Evolutionary conservation across 2,888 invertebrate species (phyloP), one percentile per base, ranked within the genome.

Genomic region (Synergus laeviventris): DNA sequence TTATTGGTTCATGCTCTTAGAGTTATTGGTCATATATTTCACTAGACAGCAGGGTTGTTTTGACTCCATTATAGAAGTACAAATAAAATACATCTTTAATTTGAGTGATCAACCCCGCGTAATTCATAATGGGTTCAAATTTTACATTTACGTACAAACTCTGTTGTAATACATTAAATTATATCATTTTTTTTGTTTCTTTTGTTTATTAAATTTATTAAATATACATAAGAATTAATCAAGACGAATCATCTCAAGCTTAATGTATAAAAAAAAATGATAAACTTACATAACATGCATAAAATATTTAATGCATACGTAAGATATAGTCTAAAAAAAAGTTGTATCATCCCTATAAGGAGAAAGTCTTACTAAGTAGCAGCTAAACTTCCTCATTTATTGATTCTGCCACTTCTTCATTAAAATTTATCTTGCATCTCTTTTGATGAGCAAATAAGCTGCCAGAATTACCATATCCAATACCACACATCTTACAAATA

Each of bases 381-480:
- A 70, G 16, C 21, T 9, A 70, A 49, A 70, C 24, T 49, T 70
- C 49, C n/a, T 70, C 66, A 16, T 24, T 8, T 7, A n/a, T 8
- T 14, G 31, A n/a, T 21, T 45, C 21, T 16, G 9, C 16, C 16
- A 24, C 16, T n/a, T 70, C 66, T 9, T 70, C 66, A 2, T 21
- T 14, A 24, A 70, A 59, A 16, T 75, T 70, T 11, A 75, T 11
- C 31, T 76, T 81, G 39, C 86, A 87, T 31, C 82, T 83, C 64
- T 84, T 87, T 45, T 81, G 73, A 56, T 87, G 86, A 1, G 78
- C 80, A 64, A 84, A 86, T 21, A 86, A 77, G 45, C 84, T 86
- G 1, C 86, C 86, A 14, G 85, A 85, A 76, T 81, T 85, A 8
- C 81, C 79, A 36, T 86, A 87, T 1, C 81, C 81, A 14, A 78